Evolutionary conservation across 1,140 invertebrate genomes (phyloP), one percentile per base, ranked within the genome.

Genomic region (Nixonia krombeini): DNA sequence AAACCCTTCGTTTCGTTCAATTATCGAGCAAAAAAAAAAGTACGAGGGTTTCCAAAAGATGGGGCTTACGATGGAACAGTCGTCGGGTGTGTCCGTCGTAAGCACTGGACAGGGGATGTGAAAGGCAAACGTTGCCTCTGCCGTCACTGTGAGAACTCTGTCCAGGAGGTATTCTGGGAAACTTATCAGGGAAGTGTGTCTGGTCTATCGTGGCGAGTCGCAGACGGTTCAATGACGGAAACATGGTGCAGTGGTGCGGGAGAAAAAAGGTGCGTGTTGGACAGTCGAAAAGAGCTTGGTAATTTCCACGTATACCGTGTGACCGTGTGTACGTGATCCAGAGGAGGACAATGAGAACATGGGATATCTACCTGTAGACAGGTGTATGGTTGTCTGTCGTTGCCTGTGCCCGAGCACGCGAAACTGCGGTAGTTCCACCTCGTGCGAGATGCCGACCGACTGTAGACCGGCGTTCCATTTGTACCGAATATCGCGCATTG

Each of bases 401-500:
- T 96, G 94, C 84, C 92, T 91, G 88, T 96, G 93, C 83, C 94
- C 94, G 86, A 95, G 91, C 81, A 97, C 94, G 85, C 94, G 92
- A 88, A 97, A 97, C 88, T 98, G 96, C 76, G 94, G 94, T 78
- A 96, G 89, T 89, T 95, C 92, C 86, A 96, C 93, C 86, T 95
- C 93, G 86, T 90, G 91, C 88, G 92, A 92, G 88, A 96, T 94
- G 85, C 93, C 93, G 86, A 96, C 93, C 87, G 94, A 95, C 84
- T 91, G 89, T 85, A 90, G 88, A 84, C 93, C 93, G 87, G 92
- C 90, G 87, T 92, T 91, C 95, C 96, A 97, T 89, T 93, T 94
- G 90, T 97, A 98, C 86, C 92, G 91, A 89, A 98, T 97, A 91
- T 98, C 96, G 88, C 92, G 92, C 91, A 95, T 96, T 88, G 94